A percentile compares a stretch with the other conserved stretches of the same genome.
Conservation (phyloP, 2,888 invertebrate genomes). For the Andrena dorsata region DNA sequence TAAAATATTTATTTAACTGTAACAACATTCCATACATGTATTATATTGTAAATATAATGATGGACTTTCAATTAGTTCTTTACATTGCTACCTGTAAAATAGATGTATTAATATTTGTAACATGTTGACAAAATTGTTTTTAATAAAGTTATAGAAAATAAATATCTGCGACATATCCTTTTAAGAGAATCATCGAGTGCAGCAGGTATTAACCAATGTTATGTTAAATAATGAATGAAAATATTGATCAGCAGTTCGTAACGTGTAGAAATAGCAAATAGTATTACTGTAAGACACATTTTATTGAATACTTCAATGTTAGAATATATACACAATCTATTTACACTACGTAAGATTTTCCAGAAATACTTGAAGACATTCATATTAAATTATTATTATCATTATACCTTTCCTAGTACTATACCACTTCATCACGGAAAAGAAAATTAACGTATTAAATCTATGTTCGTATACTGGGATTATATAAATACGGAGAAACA, state of each 20-base stretch:
- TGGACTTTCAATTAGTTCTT: neutral
- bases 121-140: too few relatives aligned
- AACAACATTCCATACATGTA: neutral
- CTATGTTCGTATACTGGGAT: constrained; percentile 42
- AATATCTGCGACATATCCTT: too few relatives aligned
- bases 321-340: constrained; percentile 67
- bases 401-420: constrained; percentile 30
- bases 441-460: constrained; percentile 47
- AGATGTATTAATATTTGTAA: too few relatives aligned
- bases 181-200: too few relatives aligned
- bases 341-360: constrained; percentile 66
- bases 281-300: constrained; percentile 48
- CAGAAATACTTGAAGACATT: constrained; percentile 42
- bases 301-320: constrained; percentile 62
- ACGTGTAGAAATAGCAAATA: constrained; percentile 22
- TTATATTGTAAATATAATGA: neutral
- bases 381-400: constrained; percentile 51
- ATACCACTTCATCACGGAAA: constrained; percentile 43
- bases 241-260: constrained; percentile 1
- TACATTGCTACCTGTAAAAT: neutral
- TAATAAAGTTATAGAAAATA: too few relatives aligned
- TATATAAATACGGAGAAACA: constrained; percentile 42
- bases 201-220: neutral
- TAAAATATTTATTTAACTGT: neutral
- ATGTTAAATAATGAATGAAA: neutral